Base-by-base conservation (phyloP, 2,113 vertebrate genomes). In the Poecile atricapillus region DNA sequence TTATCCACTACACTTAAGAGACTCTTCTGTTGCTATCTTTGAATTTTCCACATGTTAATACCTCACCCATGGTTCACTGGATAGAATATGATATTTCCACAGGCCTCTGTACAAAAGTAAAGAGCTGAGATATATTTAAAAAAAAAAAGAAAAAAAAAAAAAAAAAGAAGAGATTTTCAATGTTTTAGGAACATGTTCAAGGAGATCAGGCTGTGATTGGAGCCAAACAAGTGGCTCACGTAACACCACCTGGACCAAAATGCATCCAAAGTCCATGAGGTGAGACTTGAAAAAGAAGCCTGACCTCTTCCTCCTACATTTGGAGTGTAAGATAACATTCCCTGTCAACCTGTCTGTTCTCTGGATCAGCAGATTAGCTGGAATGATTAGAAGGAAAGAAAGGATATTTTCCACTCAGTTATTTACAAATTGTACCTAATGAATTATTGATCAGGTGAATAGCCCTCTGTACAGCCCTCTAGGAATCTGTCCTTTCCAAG, bases 401-500 rank as follows among this genome's bases (percentile, higher is more conserved):
- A 94, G 77, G 78, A 94, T 94, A 82, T 91, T 95, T 96, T 97
- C 59, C 67, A 79, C 82, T 74, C 58, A 31, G 82, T 93, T 91
- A 93, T 95, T 94, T 95, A 84, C 91, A 90, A 96, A 80, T 59
- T 94, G 78, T 24, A 67, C 25, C 50, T 95, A 94, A 94, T 76
- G 67, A 94, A 95, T 95, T 95, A 94, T 87, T 89, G 87, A 95
- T 94, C 55, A 89, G 10, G 6, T 43, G 46, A 76, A 22, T 19
- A 89, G 70, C 50, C 74, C 77, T 84, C 64, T 71, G 65, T 49
- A 62, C 46, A 78, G 13, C 69, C 65, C 74, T 91, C 78, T 67
- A 91, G 58, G 87, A 93, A 80, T 67, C 39, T 7, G 3, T 79
- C 74, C 59, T 91, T 95, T 89, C 70, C 50, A 79, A 86, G 49